Evolutionary conservation across 2,113 vertebrate species (phyloP).

Genomic region (Lophotis ruficrista): DNA sequence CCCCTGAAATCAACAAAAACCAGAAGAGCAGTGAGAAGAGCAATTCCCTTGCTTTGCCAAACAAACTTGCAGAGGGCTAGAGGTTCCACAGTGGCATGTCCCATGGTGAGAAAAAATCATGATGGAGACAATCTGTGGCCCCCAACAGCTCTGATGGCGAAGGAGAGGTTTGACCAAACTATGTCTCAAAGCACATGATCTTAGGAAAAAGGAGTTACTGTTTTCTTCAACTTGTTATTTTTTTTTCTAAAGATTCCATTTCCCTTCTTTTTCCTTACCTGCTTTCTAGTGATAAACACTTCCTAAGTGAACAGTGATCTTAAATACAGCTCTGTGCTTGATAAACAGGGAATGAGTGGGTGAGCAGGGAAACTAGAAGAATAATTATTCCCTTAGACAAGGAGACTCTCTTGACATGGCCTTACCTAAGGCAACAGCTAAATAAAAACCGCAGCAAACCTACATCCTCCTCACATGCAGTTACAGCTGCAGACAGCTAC

Average conservation of each 20-base stretch:
- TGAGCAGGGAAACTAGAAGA: not conserved
- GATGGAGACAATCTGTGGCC: not conserved
- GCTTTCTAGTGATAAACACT: not conserved
- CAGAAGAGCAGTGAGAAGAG: slow-evolving; percentile 10
- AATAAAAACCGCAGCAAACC: not conserved
- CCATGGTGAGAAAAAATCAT: not conserved
- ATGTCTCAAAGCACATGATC: not conserved
- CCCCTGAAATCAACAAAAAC: slow-evolving; percentile 75
- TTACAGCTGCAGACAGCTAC: not conserved
- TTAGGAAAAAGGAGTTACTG: not conserved
- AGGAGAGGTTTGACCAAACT: not conserved
- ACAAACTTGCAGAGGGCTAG: not conserved
- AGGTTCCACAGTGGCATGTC: not conserved
- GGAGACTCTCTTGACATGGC: not conserved
- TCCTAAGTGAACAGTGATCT: not conserved
- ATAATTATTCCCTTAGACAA: not conserved
- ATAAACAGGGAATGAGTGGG: not conserved
- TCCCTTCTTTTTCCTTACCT: not conserved
- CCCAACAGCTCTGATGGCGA: not conserved
- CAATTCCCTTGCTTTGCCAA: not conserved
- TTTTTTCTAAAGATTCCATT: not conserved
- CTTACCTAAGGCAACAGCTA: not conserved
- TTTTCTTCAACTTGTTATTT: not conserved
- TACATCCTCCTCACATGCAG: not conserved
- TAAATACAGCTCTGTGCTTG: not conserved